Evolutionary conservation across 2,113 vertebrate species (phyloP).

Genomic region (Climacteris rufus): DNA sequence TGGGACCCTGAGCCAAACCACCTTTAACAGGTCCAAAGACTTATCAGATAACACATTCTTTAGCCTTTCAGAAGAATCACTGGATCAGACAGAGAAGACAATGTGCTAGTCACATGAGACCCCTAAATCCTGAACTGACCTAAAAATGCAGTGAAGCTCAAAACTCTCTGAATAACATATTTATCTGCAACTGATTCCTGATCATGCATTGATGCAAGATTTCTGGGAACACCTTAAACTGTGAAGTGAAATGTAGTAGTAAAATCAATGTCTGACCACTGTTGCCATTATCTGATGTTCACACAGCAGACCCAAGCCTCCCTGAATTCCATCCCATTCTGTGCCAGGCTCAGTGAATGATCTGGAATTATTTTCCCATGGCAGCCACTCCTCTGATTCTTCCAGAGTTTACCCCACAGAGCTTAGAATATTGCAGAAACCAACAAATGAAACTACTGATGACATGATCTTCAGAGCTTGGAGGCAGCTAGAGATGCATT

Average conservation of each 20-base stretch:
- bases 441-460: background rate
- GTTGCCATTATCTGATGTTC: background rate
- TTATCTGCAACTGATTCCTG: slow-evolving; percentile 9
- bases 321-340: background rate
- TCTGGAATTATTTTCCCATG: background rate
- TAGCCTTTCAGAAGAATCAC: slow-evolving; percentile 58
- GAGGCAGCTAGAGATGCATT: background rate
- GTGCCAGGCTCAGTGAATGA: background rate
- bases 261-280: background rate
- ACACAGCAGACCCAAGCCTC: background rate
- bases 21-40: background rate
- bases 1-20: slow-evolving; percentile 19
- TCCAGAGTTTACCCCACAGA: background rate
- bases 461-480: background rate
- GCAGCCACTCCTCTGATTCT: background rate
- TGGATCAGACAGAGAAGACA: slow-evolving; percentile 54
- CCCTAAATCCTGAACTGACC: slow-evolving; percentile 52
- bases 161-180: slow-evolving; percentile 23
- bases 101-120: slow-evolving; percentile 37
- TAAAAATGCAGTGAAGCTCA: slow-evolving; percentile 53
- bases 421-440: background rate
- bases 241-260: background rate
- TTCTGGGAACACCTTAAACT: slow-evolving; percentile 2
- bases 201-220: background rate
- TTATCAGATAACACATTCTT: slow-evolving; percentile 60